Evolutionary conservation across 2,888 invertebrate species (phyloP), one percentile per base, ranked within the genome.

Genomic region (Erebia epiphron): DNA sequence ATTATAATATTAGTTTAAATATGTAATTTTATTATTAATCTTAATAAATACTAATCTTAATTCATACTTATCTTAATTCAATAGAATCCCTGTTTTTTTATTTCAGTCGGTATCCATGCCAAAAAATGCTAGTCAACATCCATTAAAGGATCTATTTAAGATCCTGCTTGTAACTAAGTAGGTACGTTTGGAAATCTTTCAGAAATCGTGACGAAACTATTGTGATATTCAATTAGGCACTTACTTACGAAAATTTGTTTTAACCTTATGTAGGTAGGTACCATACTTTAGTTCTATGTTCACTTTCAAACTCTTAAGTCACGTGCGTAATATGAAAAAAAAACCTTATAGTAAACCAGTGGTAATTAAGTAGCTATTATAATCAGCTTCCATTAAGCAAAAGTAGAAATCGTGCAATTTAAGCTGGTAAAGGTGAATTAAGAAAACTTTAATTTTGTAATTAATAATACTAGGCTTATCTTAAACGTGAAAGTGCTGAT

Each of bases 121-220:
- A 46, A 46, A 14, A 2, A 52, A 49, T 26, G 21, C 8, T 63
- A 18, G 8, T 5, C 11, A 11, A 43, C 46, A 13, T 13, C 14
- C n/a, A 57, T 26, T 57, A 18, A 21, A 56, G 18, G 18, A 21
- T 13, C 62, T 18, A 35, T 13, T 14, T 9, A 49, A 5, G 52
- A 64, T 26, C 26, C n/a, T 21, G 21, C 61, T 62, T 46, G 49
- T 18, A 21, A 5, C n/a, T n/a, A 52, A 43, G 46, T 52, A 65
- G 46, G 18, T 66, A 57, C 16, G 52, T 67, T 56, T 76, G 69
- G 75, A 73, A 77, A 77, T 73, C 86, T 85, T 84, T 82, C 78
- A 78, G 52, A 75, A 74, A 75, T 88, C 91, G 92, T 91, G 92
- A 89, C 81, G 65, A 78, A 73, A 76, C 78, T 83, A 86, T 92